Percentiles rank a stretch among this genome's conserved stretches.
phyloP scores from a whole-genome alignment of 1,140 invertebrate genomes.

The Apis florea region DNA sequence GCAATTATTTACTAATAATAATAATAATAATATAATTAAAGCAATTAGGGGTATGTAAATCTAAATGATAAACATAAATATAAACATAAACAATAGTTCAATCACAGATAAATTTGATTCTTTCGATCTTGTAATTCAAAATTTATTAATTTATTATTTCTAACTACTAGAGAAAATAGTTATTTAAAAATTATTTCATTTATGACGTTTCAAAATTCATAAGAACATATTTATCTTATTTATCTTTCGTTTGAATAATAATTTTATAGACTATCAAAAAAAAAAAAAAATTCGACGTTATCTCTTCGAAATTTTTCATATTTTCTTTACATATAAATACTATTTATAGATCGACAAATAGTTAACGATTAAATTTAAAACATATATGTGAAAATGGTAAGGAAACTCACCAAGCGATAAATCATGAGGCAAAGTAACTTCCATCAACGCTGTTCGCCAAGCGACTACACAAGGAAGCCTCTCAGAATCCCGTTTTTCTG shows the following conservation, averaged over 20 bases:
- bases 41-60: neutral
- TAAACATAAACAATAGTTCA: neutral
- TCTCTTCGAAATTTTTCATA: no score
- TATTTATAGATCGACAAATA: neutral
- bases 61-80: neutral
- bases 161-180: neutral
- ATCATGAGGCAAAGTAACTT: neutral
- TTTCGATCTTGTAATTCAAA: neutral
- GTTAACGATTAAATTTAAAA: neutral
- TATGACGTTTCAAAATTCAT: neutral
- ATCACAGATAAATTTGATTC: neutral
- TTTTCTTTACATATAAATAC: neutral
- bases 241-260: neutral
- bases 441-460: neutral
- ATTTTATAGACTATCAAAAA: neutral
- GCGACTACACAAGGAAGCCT: neutral
- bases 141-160: neutral
- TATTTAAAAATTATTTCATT: neutral
- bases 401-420: conserved; percentile 1
- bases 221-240: neutral
- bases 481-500: conserved; percentile 9
- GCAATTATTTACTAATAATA: neutral
- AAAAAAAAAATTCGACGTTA: neutral
- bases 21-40: conserved; percentile 8
- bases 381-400: neutral